A percentile compares a stretch with the other conserved stretches of the same genome.
Evolutionary conservation across 2,113 vertebrate species (phyloP).

Genomic region (Ptyas mucosa): DNA sequence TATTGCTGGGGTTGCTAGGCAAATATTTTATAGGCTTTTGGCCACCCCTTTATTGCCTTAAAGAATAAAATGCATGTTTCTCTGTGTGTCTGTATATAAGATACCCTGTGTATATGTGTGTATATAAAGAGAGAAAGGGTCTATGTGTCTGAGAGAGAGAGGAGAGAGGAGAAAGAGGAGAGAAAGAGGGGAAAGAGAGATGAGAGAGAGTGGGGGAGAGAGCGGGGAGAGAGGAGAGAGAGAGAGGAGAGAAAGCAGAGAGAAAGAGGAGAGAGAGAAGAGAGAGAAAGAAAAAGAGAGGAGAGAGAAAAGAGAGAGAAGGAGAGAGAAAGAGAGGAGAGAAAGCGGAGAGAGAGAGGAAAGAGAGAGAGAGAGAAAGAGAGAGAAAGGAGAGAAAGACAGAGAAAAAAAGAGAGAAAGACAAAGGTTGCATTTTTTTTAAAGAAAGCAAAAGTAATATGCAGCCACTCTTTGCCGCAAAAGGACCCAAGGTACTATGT

Average conservation of each 20-base stretch:
- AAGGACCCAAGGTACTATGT: constrained; percentile 52
- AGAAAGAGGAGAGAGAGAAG: background rate
- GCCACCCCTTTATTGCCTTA: constrained; percentile 40
- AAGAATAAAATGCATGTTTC: constrained; percentile 28
- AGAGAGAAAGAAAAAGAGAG: background rate
- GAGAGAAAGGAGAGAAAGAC: too few relatives aligned
- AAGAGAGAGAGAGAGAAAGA: too few relatives aligned
- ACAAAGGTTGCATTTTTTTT: constrained; percentile 37
- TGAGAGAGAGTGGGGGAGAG: too few relatives aligned
- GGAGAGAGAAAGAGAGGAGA: accelerated
- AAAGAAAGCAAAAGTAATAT: constrained; percentile 33
- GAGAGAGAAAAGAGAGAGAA: too few relatives aligned
- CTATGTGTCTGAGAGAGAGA: constrained; percentile 22
- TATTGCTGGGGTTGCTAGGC: constrained; percentile 43
- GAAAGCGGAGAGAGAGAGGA: too few relatives aligned
- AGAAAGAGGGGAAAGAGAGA: background rate
- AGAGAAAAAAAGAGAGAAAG: background rate
- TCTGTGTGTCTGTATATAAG: constrained; percentile 20
- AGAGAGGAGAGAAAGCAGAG: too few relatives aligned
- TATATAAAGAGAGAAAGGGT: background rate
- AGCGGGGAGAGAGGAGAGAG: too few relatives aligned
- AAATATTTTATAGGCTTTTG: constrained; percentile 50
- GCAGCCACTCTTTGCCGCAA: constrained; percentile 48
- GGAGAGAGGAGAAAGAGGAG: background rate
- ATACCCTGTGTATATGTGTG: background rate